Evolutionary conservation across 2,113 vertebrate species (phyloP), one percentile per base, ranked within the genome.

Genomic region (Zapus hudsonius): DNA sequence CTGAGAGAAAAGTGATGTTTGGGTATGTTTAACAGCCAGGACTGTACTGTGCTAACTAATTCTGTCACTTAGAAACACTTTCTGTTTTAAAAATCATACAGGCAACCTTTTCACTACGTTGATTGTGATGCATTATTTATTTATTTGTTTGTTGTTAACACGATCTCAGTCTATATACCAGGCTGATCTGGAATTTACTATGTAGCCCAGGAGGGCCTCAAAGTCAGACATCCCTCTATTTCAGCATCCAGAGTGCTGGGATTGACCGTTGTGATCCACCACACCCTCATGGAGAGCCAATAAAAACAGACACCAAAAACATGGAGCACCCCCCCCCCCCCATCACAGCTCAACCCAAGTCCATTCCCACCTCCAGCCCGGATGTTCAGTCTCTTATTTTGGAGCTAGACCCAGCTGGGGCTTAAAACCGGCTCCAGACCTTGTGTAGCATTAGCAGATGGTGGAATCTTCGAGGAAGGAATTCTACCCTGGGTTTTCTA

Each of bases 351-450:
- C 73, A n/a, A 27, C 66, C 22, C 31, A 15, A 70, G 36, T 9
- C 40, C 57, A 70, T 92, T 90, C 73, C 86, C 80, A 91, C 81
- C 73, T 90, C 42, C 86, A 88, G 80, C 85, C 42, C 0, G 87
- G 55, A 85, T 82, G 75, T 94, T 93, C 89, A 80, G 44, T 93
- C 92, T 96, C 94, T 85, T 92, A 84, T 90, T 95, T 95, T 91
- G 96, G 76, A 96, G 89, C 81, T 74, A 72, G 76, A 94, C 80
- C 90, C 93, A 95, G 95, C 94, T 95, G 91, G 89, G 89, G 47
- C 81, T 96, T 66, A 67, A 96, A 97, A 94, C 89, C 52, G 72
- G 67, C 94, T 96, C 95, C 87, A 96, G 95, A 94, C 69, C 0
- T 76, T 92, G 76, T 16, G 67, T 31, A 95, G 82, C 91, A 75